These are phyloP conservation scores for Squalus acanthias DNA, from an alignment of 2,797 vertebrate genomes.

Conservation along the genomic window DNA sequence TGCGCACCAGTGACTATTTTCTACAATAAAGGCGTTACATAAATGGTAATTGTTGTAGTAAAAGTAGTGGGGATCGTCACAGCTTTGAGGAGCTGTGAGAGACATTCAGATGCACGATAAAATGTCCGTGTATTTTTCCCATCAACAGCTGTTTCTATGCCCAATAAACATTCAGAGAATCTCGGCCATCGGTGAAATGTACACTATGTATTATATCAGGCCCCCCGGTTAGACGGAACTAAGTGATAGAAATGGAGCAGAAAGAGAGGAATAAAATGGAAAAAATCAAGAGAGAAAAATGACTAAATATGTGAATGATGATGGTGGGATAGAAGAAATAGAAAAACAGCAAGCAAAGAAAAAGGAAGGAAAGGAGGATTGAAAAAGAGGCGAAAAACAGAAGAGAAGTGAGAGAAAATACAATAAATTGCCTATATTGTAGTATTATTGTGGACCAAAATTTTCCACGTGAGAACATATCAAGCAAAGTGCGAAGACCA, in stretches of 20 bases:
- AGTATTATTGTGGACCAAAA: not conserved
- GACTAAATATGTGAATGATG: not conserved
- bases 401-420: not conserved
- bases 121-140: not conserved
- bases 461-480: not conserved
- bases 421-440: not conserved
- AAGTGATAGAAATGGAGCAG: not conserved
- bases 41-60: not conserved
- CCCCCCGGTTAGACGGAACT: not conserved
- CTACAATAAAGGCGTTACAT: not conserved
- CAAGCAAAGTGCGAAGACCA: not conserved
- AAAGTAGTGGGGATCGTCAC: not conserved
- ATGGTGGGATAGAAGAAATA: not conserved
- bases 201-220: not conserved
- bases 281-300: not conserved
- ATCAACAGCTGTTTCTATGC: not conserved
- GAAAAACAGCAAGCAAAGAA: not conserved
- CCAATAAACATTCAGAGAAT: not conserved
- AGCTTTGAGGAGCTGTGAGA: not conserved
- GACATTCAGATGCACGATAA: not conserved
- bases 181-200: not conserved
- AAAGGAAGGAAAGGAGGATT: not conserved
- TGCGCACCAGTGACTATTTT: not conserved
- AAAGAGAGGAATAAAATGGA: not conserved
- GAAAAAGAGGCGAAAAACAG: not conserved